Percentiles rank a stretch among this genome's conserved stretches.
Conservation (phyloP, 2,888 invertebrate genomes). For the Spatulosminthurus flaviceps region DNA sequence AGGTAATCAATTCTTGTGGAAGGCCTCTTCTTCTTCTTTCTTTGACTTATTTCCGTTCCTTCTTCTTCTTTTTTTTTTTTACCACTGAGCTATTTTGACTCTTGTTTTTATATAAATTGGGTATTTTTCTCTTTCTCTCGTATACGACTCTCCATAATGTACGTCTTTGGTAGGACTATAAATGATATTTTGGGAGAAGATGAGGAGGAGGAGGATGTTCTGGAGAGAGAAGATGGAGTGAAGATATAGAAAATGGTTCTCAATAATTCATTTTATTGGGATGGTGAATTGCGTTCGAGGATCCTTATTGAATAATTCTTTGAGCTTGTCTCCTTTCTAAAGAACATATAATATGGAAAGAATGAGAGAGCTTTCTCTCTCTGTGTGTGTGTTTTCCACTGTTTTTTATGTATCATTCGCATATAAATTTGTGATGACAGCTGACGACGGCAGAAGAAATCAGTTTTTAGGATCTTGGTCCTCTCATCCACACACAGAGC, state of each 20-base stretch:
- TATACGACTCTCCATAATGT: neutral
- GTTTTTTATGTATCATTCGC: too few species aligned
- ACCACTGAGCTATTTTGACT: too few species aligned
- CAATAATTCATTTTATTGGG: constrained; percentile 6
- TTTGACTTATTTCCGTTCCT: too few species aligned
- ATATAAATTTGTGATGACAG: too few species aligned
- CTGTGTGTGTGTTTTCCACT: too few species aligned
- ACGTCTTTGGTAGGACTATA: neutral
- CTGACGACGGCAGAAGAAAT: too few species aligned
- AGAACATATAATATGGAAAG: neutral
- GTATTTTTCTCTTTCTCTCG: neutral
- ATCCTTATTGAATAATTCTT: constrained; percentile 1
- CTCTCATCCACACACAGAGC: too few species aligned
- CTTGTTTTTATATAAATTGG: too few species aligned
- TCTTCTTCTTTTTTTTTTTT: neutral
- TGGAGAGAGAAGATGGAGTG: neutral
- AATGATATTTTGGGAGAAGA: too few species aligned
- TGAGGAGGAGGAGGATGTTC: neutral
- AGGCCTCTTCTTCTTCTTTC: too few species aligned
- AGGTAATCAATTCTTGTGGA: too few species aligned
- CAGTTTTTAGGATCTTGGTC: too few species aligned
- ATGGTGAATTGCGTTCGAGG: neutral
- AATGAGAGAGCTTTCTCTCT: constrained; percentile 1
- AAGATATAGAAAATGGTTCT: neutral
- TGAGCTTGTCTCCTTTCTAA: neutral